Percentiles rank a stretch among this genome's conserved stretches.
Evolutionary conservation across 2,797 vertebrate species (phyloP).

Genomic region (Chloroceryle amazona): DNA sequence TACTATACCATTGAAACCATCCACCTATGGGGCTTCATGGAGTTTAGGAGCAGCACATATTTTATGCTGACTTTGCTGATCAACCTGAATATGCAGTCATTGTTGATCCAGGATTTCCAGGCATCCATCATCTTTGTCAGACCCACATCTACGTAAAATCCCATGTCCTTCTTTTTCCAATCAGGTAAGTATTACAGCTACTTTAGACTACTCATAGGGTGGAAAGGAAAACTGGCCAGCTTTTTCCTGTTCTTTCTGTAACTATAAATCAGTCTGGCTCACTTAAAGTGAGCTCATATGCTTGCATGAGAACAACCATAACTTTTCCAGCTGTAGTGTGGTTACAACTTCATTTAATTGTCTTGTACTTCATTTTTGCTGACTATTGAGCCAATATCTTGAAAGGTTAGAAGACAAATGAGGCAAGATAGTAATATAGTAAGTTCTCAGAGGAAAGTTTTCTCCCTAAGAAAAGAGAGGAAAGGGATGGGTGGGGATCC

Average conservation of each 20-base stretch:
- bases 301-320: not conserved
- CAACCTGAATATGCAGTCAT: not conserved
- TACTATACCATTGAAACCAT: not conserved
- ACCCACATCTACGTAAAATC: not conserved
- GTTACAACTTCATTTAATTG: not conserved
- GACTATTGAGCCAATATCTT: not conserved
- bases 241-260: not conserved
- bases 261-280: not conserved
- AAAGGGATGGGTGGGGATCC: not conserved
- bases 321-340: not conserved
- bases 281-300: not conserved
- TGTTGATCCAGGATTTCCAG: not conserved
- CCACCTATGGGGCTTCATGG: rapidly evolving
- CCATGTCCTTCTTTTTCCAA: not conserved
- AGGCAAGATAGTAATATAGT: not conserved
- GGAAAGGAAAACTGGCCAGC: not conserved
- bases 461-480: not conserved
- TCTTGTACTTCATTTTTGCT: not conserved
- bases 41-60: not conserved
- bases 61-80: not conserved
- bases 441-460: not conserved
- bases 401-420: not conserved
- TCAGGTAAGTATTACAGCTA: not conserved
- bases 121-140: not conserved
- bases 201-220: not conserved